Evolutionary conservation across 2,113 vertebrate genomes (phyloP).

Genomic region (mouse (Mus musculus)): GRCm39 chr16:21075501-21076000

Average conservation of each 20-base stretch:
- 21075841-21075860: conserved; percentile 30
- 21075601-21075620: too few species aligned
- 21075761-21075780: not conserved
- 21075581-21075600: not conserved
- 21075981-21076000: not conserved
- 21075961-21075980: not conserved
- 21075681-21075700: not conserved
- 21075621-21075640: not conserved
- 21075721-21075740: not conserved
- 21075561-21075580: not conserved
- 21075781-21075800: not conserved
- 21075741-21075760: not conserved
- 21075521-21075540: too few species aligned
- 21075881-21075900: not conserved
- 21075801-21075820: not conserved
- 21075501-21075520: not conserved
- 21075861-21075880: not conserved
- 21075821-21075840: not conserved
- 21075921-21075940: not conserved
- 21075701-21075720: not conserved
- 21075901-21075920: not conserved
- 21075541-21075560: not conserved
- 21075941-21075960: not conserved
- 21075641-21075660: not conserved
- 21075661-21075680: not conserved